Base-by-base conservation (phyloP, 2,113 vertebrate genomes). In the Neolamprologus caudopunctatus region DNA sequence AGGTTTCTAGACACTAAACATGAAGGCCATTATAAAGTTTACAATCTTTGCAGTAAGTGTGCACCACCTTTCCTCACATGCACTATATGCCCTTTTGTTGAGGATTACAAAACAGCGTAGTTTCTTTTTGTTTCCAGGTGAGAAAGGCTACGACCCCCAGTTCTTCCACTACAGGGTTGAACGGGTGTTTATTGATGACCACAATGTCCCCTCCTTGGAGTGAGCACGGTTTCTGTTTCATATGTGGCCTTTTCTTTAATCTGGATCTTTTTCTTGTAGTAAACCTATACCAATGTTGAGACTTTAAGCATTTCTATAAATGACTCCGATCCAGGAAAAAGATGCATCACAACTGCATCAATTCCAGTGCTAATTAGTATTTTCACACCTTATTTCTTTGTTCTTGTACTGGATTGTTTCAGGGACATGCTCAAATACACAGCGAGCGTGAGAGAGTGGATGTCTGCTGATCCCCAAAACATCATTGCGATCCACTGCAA, bases 21-120 rank as follows among this genome's bases (percentile, higher is more conserved):
- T 55, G 92, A 86, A 85, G 95, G 95, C 81, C 97, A 98, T 91
- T 99, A 99, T 92, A 98, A 95, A 96, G 97, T 99, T 87, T 99
- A 98, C 94, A 99, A 99, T 92, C 96, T 99, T 16, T 99, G 99
- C 97, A 98, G 98, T 99, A 96, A 96, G 98, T 98, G 79, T 6
- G 4, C 71, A 31, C 21, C 16, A 51, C 61, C 5, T 63, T 55
- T 61, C 2, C 3, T 89, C 84, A 83, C 63, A 12, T 58, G 66
- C 7, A 5, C 40, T n/a, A 8, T 7, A 9, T 57, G 31, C 33
- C 28, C 17, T 45, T 26, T 68, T 47, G 19, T 12, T 6, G 40
- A 17, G 6, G 35, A 26, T 13, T 14, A 2, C 8, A 53, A 47
- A 42, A 28, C 10, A 5, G 3, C 4, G 2, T 28, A 3, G 2